These are phyloP conservation scores for Leptopterna dolabrata DNA, from an alignment of 2,888 invertebrate genomes.

Conservation along the genomic window DNA sequence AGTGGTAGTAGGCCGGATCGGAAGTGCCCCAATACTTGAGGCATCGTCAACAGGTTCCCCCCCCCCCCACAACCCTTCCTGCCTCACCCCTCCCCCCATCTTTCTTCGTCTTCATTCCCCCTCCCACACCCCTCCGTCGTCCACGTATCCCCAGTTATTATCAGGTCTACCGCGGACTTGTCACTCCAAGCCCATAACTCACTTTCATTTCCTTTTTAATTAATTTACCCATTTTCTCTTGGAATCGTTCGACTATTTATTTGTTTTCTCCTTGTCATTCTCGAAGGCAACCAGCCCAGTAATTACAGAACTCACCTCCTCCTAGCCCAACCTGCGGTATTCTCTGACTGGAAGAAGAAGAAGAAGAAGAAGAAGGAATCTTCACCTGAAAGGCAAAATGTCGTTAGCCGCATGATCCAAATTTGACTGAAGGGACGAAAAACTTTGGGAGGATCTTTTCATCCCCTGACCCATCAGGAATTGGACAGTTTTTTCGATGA, in stretches of 20 bases:
- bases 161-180: constrained; percentile 22
- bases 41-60: constrained; percentile 52
- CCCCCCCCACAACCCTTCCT: neutral
- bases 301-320: neutral
- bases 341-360: too few species aligned
- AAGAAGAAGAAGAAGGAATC: too few species aligned
- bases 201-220: constrained; percentile 17
- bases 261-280: neutral
- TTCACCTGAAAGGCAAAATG: too few species aligned
- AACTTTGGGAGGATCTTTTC: too few species aligned
- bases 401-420: too few species aligned
- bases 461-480: too few species aligned
- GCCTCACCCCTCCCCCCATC: neutral
- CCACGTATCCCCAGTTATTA: neutral
- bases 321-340: neutral
- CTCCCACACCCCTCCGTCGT: neutral
- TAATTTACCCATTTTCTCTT: neutral
- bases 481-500: too few species aligned
- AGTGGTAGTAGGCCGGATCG: constrained; percentile 44
- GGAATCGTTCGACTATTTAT: neutral
- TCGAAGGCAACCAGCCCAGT: neutral
- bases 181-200: constrained; percentile 13
- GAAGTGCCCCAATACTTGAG: constrained; percentile 54
- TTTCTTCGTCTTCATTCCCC: neutral
- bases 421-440: too few species aligned